Evolutionary conservation across 2,797 vertebrate species (phyloP).

Genomic region (Choloepus didactylus): DNA sequence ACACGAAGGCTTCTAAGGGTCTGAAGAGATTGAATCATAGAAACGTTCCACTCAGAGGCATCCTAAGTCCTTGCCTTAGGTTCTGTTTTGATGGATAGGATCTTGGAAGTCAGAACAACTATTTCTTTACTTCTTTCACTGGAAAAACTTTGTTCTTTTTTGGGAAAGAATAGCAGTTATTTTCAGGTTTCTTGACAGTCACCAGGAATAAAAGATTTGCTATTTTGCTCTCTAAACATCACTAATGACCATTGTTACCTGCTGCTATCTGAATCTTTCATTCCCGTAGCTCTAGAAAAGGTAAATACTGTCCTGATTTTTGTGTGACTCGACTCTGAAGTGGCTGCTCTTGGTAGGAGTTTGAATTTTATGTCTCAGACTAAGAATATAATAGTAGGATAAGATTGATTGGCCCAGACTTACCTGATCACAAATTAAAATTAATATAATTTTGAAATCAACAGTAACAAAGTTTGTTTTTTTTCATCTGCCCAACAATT

Average conservation of each 20-base stretch:
- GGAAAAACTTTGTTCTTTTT: neutral
- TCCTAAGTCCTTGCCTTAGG: neutral
- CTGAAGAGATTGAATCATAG: neutral
- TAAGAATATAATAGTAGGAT: neutral
- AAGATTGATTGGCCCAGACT: neutral
- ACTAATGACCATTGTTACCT: conserved; percentile 54
- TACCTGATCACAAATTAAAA: neutral
- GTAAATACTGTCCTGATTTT: neutral
- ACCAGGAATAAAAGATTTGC: conserved; percentile 61
- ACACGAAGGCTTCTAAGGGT: neutral
- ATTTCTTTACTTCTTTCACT: neutral
- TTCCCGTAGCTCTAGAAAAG: conserved; percentile 2
- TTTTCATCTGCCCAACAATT: neutral
- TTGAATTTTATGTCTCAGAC: conserved; percentile 21
- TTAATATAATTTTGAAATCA: conserved; percentile 8
- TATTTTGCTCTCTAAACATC: conserved; percentile 53
- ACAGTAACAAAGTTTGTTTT: neutral
- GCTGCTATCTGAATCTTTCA: neutral
- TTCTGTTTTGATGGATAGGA: conserved; percentile 8
- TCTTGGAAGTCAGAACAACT: conserved; percentile 51
- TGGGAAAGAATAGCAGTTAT: conserved; percentile 24
- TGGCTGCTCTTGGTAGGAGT: conserved; percentile 39
- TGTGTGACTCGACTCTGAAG: conserved; percentile 34
- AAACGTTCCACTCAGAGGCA: neutral
- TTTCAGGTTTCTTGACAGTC: conserved; percentile 59